Evolutionary conservation across 92 coral and sea anemone species (phyloP).

Genomic region (Chrysogorgia sp.): DNA sequence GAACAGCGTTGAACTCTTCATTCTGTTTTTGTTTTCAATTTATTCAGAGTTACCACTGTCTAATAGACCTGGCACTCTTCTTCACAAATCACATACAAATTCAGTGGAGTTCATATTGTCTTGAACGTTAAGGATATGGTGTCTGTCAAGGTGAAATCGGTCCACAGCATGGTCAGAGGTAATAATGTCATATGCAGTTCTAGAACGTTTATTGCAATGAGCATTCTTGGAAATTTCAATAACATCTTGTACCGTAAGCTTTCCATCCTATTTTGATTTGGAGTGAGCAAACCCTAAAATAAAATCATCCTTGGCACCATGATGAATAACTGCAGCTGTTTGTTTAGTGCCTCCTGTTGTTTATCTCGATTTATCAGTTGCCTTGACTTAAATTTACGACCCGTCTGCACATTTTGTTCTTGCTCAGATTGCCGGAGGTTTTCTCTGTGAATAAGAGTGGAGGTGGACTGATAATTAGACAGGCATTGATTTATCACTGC

Average conservation of each 20-base stretch:
- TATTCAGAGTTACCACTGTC: constrained; percentile 26
- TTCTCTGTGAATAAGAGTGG: constrained; percentile 24
- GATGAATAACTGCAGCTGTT: constrained; percentile 26
- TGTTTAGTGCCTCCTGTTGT: constrained; percentile 32
- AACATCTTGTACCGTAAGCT: not conserved
- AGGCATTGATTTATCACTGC: constrained; percentile 1
- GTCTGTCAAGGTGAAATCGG: constrained; percentile 12
- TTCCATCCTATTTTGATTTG: constrained; percentile 1
- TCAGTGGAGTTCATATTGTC: constrained; percentile 33
- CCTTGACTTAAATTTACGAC: constrained; percentile 32
- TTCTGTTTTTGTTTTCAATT: constrained; percentile 12
- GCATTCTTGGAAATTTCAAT: constrained; percentile 4
- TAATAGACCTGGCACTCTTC: constrained; percentile 22
- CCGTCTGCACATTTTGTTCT: constrained; percentile 1
- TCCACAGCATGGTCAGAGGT: constrained; percentile 5
- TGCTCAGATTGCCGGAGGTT: constrained; percentile 28
- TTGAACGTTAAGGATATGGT: constrained; percentile 30
- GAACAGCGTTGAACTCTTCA: constrained; percentile 24
- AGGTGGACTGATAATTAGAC: constrained; percentile 31
- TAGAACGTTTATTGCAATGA: not conserved
- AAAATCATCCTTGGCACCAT: constrained; percentile 33
- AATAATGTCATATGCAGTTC: constrained; percentile 10
- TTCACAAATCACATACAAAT: constrained; percentile 34
- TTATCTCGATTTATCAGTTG: constrained; percentile 29
- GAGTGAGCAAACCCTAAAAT: constrained; percentile 30